These are phyloP conservation scores for Tetramorium alpestre DNA, from an alignment of 1,140 invertebrate species.

Conservation along the genomic window DNA sequence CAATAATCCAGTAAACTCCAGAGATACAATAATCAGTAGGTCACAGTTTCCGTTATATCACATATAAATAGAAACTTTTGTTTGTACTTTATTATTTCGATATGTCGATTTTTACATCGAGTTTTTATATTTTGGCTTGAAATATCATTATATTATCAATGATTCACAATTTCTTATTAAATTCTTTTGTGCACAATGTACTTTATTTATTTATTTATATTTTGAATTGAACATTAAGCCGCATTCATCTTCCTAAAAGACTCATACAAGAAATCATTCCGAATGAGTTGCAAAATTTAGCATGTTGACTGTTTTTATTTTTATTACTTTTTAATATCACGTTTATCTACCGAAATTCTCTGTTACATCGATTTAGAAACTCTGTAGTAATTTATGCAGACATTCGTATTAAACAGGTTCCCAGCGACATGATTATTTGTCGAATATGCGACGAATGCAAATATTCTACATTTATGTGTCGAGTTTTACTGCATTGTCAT, in stretches of 20 bases:
- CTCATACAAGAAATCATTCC: neutral
- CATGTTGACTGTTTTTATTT: neutral
- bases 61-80: neutral
- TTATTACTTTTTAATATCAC: neutral
- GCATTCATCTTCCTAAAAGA: neutral
- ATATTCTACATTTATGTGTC: neutral
- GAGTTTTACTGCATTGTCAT: conserved; percentile 33
- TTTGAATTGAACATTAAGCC: neutral
- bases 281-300: neutral
- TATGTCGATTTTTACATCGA: neutral
- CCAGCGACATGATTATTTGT: conserved; percentile 18
- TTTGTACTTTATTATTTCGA: neutral
- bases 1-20: conserved; percentile 45
- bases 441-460: conserved; percentile 46
- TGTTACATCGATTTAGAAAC: neutral
- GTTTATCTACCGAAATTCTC: neutral
- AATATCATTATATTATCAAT: neutral
- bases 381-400: neutral
- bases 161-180: neutral
- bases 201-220: neutral
- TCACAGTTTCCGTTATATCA: neutral
- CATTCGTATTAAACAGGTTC: conserved; percentile 16
- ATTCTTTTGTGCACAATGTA: neutral
- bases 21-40: conserved; percentile 39
- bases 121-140: neutral